Evolutionary conservation across 1,140 invertebrate species (phyloP).

Genomic region (Plodia interpunctella): DNA sequence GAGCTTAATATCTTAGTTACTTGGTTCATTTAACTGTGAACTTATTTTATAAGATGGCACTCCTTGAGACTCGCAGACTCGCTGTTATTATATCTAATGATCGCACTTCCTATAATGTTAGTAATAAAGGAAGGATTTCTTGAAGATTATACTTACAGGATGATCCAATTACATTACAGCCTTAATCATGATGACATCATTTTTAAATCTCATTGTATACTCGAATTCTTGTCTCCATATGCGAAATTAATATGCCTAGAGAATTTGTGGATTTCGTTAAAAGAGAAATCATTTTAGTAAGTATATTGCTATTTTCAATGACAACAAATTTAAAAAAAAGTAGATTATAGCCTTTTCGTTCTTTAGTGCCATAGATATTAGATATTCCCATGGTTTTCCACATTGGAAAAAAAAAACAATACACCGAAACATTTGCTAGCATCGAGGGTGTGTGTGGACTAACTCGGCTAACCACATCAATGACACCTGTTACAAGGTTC

Average conservation of each 20-base stretch:
- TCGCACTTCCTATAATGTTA: slow-evolving; percentile 11
- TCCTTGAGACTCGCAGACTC: slow-evolving; percentile 7
- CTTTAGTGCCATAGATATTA: no score
- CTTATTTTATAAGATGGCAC: slow-evolving; percentile 12
- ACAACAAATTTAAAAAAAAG: no score
- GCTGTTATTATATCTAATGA: slow-evolving; percentile 11
- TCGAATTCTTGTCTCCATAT: neutral
- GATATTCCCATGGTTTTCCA: no score
- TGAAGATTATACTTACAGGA: slow-evolving; percentile 1
- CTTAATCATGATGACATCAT: neutral
- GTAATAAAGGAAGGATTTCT: slow-evolving; percentile 1
- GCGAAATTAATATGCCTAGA: no score
- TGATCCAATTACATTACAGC: slow-evolving; percentile 2
- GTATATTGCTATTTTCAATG: no score
- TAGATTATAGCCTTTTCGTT: no score
- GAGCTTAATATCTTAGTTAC: slow-evolving; percentile 11
- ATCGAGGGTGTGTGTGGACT: neutral
- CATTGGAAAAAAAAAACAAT: neutral
- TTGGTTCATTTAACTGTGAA: slow-evolving; percentile 22
- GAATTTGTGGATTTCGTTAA: neutral
- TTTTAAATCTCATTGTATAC: neutral
- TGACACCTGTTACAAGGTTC: slow-evolving; percentile 44
- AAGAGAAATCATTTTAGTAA: no score
- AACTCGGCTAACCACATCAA: slow-evolving; percentile 40
- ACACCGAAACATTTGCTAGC: neutral